Percentiles rank a stretch among this genome's conserved stretches.
Evolutionary conservation across 2,797 vertebrate genomes (phyloP).

Genomic region (Thamnophis elegans): DNA sequence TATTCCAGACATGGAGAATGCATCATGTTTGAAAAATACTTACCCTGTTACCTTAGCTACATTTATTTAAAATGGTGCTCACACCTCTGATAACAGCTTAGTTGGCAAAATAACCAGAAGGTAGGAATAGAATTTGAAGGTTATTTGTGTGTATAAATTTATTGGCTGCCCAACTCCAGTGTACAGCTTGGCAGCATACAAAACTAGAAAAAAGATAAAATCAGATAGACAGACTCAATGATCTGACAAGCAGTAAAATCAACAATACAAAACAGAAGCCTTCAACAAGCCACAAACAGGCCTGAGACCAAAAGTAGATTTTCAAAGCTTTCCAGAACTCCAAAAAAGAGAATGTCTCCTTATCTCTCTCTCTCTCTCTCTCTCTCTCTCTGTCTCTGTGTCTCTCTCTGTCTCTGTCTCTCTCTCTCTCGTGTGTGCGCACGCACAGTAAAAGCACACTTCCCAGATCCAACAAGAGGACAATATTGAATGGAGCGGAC

Average conservation of each 20-base stretch:
- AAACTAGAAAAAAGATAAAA: background rate
- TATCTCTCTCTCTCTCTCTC: background rate
- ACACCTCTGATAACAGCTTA: background rate
- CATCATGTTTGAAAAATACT: background rate
- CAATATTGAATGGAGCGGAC: background rate
- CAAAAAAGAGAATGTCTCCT: background rate
- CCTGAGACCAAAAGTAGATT: background rate
- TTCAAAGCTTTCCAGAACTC: background rate
- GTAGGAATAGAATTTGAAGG: background rate
- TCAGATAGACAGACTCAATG: background rate
- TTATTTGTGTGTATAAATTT: background rate
- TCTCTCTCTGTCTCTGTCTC: too few relatives aligned
- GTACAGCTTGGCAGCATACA: background rate
- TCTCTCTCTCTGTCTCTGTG: too few relatives aligned
- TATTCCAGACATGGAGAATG: background rate
- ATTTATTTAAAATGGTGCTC: background rate
- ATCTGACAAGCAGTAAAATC: background rate
- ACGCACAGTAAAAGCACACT: background rate
- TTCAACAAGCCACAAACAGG: background rate
- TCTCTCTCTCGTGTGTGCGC: too few relatives aligned
- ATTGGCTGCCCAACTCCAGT: background rate
- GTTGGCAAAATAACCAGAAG: background rate
- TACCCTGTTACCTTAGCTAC: too few relatives aligned
- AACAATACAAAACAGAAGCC: background rate
- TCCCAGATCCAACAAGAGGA: background rate